Percentiles rank a stretch among this genome's conserved stretches.
Conservation (phyloP, 2,797 vertebrate species). For the Luscinia megarhynchos region DNA sequence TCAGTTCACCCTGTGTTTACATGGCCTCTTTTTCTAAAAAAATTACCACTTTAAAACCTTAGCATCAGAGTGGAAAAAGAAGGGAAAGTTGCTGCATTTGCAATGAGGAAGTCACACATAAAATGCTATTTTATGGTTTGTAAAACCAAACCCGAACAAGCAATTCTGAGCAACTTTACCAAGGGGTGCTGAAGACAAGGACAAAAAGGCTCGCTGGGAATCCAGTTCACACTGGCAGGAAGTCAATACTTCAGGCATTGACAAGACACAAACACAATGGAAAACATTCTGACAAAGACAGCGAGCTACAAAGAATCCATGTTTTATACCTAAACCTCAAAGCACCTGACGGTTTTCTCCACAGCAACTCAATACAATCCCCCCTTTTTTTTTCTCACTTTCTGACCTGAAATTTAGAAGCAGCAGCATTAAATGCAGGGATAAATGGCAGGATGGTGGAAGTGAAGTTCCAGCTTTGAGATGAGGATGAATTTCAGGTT, state of each 20-base stretch:
- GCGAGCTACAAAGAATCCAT: not conserved
- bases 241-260: not conserved
- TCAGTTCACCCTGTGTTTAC: not conserved
- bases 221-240: not conserved
- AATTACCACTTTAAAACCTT: not conserved
- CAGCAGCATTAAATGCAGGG: not conserved
- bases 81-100: not conserved
- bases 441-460: not conserved
- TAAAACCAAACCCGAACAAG: not conserved
- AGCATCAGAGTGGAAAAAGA: not conserved
- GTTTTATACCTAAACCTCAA: not conserved
- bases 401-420: not conserved
- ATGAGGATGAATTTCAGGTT: not conserved
- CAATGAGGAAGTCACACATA: not conserved
- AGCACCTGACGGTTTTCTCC: not conserved
- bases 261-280: not conserved
- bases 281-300: not conserved
- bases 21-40: not conserved
- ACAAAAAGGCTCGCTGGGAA: not conserved
- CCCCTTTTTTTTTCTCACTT: not conserved
- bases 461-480: not conserved
- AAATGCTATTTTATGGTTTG: not conserved
- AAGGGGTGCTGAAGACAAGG: not conserved
- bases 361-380: not conserved
- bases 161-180: not conserved